Percentiles rank a stretch among this genome's conserved stretches.
Evolutionary conservation across 2,888 invertebrate species (phyloP).

Genomic region (Chydorus sphaericus): DNA sequence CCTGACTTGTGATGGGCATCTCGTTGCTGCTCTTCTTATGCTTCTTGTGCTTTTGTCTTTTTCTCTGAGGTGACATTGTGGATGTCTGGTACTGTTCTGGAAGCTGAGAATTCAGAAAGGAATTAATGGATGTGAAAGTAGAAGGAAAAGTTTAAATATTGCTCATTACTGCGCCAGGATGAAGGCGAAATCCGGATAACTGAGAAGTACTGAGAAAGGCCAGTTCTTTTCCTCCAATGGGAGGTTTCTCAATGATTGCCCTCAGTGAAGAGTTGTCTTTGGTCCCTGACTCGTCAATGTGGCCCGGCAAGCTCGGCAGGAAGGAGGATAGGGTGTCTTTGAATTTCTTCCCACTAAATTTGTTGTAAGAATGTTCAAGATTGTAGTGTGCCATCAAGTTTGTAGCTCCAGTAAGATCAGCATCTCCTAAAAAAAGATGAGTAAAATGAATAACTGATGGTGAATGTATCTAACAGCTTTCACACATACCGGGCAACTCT

Average conservation of each 20-base stretch:
- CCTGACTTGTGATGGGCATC: neutral
- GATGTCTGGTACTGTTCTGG: constrained; percentile 91
- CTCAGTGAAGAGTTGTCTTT: constrained; percentile 67
- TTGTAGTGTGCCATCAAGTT: constrained; percentile 95
- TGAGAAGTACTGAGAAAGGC: constrained; percentile 72
- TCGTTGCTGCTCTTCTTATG: constrained; percentile 53
- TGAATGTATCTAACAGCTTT: neutral
- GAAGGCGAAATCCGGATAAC: constrained; percentile 81
- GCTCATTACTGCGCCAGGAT: constrained; percentile 71
- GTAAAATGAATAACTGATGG: constrained; percentile 11
- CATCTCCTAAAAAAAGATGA: constrained; percentile 48
- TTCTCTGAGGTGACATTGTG: constrained; percentile 78
- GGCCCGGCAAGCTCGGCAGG: constrained; percentile 85
- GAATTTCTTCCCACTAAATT: constrained; percentile 90
- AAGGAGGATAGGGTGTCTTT: constrained; percentile 91
- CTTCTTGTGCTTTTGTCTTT: constrained; percentile 91
- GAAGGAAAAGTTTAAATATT: constrained; percentile 15
- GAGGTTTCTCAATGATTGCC: constrained; percentile 88
- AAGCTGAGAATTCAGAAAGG: constrained; percentile 36
- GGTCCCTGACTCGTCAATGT: constrained; percentile 77
- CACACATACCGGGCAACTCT: constrained; percentile 66
- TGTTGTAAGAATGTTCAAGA: constrained; percentile 91
- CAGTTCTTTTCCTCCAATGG: constrained; percentile 80
- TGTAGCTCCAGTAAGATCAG: constrained; percentile 86
- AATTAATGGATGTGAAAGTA: neutral